Conservation (phyloP, 2,113 vertebrate species). For the human region DNA sequence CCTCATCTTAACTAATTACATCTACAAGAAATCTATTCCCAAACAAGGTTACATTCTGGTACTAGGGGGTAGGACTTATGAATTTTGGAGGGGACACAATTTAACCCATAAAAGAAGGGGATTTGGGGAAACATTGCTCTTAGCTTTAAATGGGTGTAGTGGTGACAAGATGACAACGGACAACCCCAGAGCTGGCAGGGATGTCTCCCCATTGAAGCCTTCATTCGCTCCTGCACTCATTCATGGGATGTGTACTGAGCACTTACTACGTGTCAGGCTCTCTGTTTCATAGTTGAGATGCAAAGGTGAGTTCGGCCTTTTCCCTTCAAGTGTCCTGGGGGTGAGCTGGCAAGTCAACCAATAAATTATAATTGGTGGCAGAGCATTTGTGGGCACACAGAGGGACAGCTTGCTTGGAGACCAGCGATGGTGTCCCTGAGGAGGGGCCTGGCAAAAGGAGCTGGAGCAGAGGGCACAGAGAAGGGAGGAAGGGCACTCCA, state of each 20-base stretch:
- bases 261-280: background rate
- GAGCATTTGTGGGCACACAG: background rate
- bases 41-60: background rate
- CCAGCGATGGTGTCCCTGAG: background rate
- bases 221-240: background rate
- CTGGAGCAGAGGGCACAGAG: background rate
- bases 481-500: background rate
- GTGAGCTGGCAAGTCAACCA: background rate
- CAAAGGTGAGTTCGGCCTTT: background rate
- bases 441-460: background rate
- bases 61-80: background rate
- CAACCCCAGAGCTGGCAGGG: background rate
- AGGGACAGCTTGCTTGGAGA: background rate
- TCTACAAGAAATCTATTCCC: background rate
- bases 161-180: background rate
- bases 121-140: background rate
- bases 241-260: background rate
- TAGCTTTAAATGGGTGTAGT: background rate
- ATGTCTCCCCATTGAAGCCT: background rate
- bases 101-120: background rate
- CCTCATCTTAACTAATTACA: background rate
- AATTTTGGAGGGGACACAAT: background rate
- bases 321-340: too few species aligned
- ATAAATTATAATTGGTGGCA: background rate
- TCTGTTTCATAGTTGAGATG: background rate